Evolutionary conservation across 2,888 invertebrate genomes (phyloP), one percentile per base, ranked within the genome.

Genomic region (Pyrocoelia pectoralis): DNA sequence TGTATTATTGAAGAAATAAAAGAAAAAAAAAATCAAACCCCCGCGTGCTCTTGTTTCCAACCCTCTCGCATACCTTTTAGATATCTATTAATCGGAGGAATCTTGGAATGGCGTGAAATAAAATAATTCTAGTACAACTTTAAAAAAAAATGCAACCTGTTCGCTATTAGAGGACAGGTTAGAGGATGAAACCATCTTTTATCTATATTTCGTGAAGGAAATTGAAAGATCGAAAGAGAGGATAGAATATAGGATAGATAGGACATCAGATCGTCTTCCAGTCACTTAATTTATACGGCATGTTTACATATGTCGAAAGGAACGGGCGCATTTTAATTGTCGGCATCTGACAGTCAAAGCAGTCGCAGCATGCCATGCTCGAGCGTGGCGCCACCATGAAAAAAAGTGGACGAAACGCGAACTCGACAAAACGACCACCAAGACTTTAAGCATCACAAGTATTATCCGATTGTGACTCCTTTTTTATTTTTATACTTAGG

Each of bases 231-330:
- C 65, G 65, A 46, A 65, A 56, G 55, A 51, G 40, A 65, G 65
- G 60, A 65, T 65, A 60, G 64, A 59, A 54, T 15, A 38, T 55
- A 60, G 60, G 60, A 60, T 61, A 66, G 66, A 66, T 66, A 62
- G 61, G 62, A 66, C 66, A 63, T 63, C 66, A 63, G 62, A 66
- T 66, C 62, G 60, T 60, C 66, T 59, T 66, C 61, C 56, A 58
- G 66, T 67, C 67, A 68, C 76, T 76, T 78, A 79, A 79, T 79
- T 79, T 79, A 79, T 79, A 76, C 75, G 76, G 74, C 76, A 76
- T 78, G 79, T 79, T 78, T 79, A 79, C 79, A 79, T 77, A 77
- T 79, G 79, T 79, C 73, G 76, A 75, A 74, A 74, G 70, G 74
- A 71, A 67, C 74, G 76, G 77, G 76, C 76, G 76, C 78, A 77